phyloP scores from a whole-genome alignment of 2,797 vertebrate genomes.

The Macroramphosus scolopax region DNA sequence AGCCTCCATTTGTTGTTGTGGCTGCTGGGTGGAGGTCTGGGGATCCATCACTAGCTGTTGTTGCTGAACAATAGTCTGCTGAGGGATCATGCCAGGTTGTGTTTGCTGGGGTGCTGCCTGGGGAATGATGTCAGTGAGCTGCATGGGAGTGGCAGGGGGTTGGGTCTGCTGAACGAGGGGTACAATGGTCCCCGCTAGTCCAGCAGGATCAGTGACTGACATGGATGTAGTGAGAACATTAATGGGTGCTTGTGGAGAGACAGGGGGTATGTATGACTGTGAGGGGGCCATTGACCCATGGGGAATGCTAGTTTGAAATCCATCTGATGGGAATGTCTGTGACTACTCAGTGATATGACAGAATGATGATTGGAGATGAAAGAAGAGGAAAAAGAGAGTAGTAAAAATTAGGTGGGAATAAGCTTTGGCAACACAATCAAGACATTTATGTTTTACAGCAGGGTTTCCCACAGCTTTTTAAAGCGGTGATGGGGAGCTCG shows the following conservation, averaged over 20 bases:
- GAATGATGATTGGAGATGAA: constrained; percentile 59
- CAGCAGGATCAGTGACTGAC: constrained; percentile 69
- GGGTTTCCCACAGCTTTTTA: constrained; percentile 52
- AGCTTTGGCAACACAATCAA: constrained; percentile 71
- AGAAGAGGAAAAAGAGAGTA: constrained; percentile 60
- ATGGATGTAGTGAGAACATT: constrained; percentile 70
- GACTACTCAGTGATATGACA: constrained; percentile 62
- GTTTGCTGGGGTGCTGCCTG: constrained; percentile 70
- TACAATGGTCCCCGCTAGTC: constrained; percentile 60
- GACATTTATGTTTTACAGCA: constrained; percentile 54
- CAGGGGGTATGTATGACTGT: constrained; percentile 72
- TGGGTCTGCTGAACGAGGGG: constrained; percentile 72
- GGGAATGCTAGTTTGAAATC: constrained; percentile 67
- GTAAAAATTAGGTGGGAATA: constrained; percentile 72
- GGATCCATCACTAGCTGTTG: constrained; percentile 71
- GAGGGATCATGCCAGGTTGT: constrained; percentile 67
- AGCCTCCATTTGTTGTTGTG: constrained; percentile 65
- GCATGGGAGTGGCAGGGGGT: constrained; percentile 68
- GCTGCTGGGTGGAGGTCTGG: constrained; percentile 58
- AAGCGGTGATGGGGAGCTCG: background rate
- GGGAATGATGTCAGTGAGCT: constrained; percentile 71
- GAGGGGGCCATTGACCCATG: constrained; percentile 67
- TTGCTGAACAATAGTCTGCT: constrained; percentile 70
- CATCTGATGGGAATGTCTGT: constrained; percentile 76
- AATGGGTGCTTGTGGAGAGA: constrained; percentile 75